Evolutionary conservation across 2,888 invertebrate species (phyloP), one percentile per base, ranked within the genome.

Genomic region (Geophilus truncorum): DNA sequence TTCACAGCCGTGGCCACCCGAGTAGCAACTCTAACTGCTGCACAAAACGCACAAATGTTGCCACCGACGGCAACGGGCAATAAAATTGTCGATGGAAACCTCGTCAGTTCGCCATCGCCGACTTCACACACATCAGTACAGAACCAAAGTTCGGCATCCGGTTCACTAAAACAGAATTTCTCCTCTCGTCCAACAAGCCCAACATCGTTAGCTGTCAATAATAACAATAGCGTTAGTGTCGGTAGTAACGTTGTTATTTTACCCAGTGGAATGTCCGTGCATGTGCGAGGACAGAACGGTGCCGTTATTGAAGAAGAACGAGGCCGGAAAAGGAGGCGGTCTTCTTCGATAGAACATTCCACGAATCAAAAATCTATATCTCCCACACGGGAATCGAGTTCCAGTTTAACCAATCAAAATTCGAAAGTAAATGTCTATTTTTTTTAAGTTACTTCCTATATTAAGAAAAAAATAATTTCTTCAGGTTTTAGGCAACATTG

Each of bases 1-100:
- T 93, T 94, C 86, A 93, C 94, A 81, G 91, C 92, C 82, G 90
- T 95, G 83, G 95, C 96, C 15, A 94, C 95, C 87, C 92, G 92
- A 86, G 91, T 92, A 79, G 93, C 94, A 0, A 90, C 91, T 82
- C 88, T 89, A 81, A 90, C 91, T 78, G 90, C 90, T 82, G 90
- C 90, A 84, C 91, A 91, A 84, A 93, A 93, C 86, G 90, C 89
- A 81, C 90, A 89, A 84, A 86, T 91, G 84, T 89, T 90, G 76
- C 85, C 83, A 15, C 84, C 83, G 12, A 34, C 79, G 7, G 21
- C 81, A 12, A 80, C 82, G 6, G 51, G 51, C 21, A 76, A 28
- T 28, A 78, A 75, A 70, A 45, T 30, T 10, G n/a, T 9, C 45
- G 40, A 78, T 12, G 21, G 25, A 36, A 12, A 23, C 10, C 7